phyloP scores from a whole-genome alignment of 2,888 invertebrate genomes.

The Coleophora flavipennella region DNA sequence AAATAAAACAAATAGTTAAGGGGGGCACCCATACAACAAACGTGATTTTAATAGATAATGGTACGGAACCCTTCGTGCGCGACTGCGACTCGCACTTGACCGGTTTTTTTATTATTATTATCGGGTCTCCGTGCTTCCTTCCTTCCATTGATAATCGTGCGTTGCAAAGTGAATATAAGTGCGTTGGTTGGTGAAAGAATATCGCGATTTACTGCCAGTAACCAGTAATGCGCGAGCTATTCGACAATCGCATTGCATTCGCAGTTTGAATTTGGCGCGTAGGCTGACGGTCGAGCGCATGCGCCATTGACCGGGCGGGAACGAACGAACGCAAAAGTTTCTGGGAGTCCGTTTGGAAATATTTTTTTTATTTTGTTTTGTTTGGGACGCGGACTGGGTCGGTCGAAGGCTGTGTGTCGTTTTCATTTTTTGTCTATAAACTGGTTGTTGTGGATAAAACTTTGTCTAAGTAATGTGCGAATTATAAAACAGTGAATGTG shows the following conservation, averaged over 20 bases:
- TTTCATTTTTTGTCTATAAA: slow-evolving; percentile 4
- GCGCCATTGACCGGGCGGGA: slow-evolving; percentile 24
- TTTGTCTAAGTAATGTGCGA: slow-evolving; percentile 2
- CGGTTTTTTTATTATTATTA: no score
- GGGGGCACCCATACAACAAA: no score
- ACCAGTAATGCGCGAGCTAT: slow-evolving; percentile 14
- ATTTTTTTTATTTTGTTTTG: neutral
- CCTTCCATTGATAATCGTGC: no score
- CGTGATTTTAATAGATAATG: no score
- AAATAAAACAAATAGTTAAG: no score
- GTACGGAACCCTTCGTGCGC: no score
- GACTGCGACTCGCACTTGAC: no score
- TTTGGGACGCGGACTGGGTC: neutral
- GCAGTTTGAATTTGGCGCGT: slow-evolving; percentile 66
- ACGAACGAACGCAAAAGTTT: neutral
- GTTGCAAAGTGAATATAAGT: no score
- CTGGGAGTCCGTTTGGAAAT: neutral
- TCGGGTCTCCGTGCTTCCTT: no score
- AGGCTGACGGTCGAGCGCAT: slow-evolving; percentile 33
- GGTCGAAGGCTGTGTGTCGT: neutral
- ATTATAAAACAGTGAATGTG: neutral
- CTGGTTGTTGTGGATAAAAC: slow-evolving; percentile 3
- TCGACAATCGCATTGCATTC: slow-evolving; percentile 12
- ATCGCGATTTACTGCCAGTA: slow-evolving; percentile 11
- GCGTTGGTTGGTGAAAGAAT: no score